Evolutionary conservation across 2,113 vertebrate species (phyloP).

Genomic region (Hippoglossus stenolepis): DNA sequence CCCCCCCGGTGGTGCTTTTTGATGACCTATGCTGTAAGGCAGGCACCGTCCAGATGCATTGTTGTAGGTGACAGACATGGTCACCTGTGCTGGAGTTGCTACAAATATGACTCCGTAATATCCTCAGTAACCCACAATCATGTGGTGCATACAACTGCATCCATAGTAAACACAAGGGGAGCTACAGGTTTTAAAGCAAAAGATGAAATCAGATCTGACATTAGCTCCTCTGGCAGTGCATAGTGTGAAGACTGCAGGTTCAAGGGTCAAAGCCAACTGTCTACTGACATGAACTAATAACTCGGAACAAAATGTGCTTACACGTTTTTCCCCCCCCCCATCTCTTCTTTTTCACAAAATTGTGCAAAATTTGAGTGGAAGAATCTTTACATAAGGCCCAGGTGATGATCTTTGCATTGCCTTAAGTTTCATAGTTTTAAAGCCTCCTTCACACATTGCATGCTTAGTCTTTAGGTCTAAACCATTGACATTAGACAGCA

Average conservation of each 20-base stretch:
- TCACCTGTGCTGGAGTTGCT: slow-evolving; percentile 45
- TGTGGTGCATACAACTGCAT: slow-evolving; percentile 28
- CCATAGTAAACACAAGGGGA: slow-evolving; percentile 26
- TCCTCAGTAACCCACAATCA: slow-evolving; percentile 12
- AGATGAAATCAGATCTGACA: not conserved
- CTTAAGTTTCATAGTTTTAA: slow-evolving; percentile 6
- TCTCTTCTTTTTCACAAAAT: slow-evolving; percentile 34
- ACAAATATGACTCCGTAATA: slow-evolving; percentile 36
- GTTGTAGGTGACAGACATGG: slow-evolving; percentile 23
- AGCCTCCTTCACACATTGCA: not conserved
- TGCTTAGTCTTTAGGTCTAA: not conserved
- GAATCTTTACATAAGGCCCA: slow-evolving; percentile 34
- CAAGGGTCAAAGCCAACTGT: not conserved
- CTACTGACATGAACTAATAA: not conserved
- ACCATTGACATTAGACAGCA: not conserved
- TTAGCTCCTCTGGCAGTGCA: slow-evolving; percentile 12
- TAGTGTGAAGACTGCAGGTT: not conserved
- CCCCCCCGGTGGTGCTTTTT: slow-evolving; percentile 30
- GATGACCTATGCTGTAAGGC: slow-evolving; percentile 41
- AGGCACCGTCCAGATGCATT: slow-evolving; percentile 44
- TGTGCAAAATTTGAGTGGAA: slow-evolving; percentile 30
- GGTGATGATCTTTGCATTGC: slow-evolving; percentile 41
- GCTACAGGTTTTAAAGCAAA: slow-evolving; percentile 38
- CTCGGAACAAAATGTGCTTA: slow-evolving; percentile 31
- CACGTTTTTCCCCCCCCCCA: slow-evolving; percentile 37